A percentile compares a stretch with the other conserved stretches of the same genome.
phyloP scores from a whole-genome alignment of 2,113 vertebrate genomes.

The Haemorhous mexicanus region DNA sequence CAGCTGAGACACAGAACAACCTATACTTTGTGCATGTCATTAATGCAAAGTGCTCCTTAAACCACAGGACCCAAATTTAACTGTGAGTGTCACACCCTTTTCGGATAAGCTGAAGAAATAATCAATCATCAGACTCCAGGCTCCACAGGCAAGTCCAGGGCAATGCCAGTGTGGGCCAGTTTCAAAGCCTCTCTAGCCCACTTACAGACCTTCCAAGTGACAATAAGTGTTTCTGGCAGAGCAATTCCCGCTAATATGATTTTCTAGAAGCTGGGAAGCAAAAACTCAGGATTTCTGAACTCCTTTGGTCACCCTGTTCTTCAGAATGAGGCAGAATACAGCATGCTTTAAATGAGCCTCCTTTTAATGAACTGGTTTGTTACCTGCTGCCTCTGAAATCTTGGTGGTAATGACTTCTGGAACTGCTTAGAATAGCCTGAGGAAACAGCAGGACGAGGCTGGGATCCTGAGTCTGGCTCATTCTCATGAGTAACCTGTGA shows the following conservation, averaged over 20 bases:
- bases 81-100: background rate
- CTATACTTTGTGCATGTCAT: background rate
- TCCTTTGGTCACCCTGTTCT: background rate
- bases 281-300: background rate
- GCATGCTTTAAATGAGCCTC: background rate
- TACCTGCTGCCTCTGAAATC: conserved; percentile 98
- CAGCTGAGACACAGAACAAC: background rate
- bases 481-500: conserved; percentile 73
- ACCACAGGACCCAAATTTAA: background rate
- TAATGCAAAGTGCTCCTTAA: background rate
- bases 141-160: background rate
- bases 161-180: background rate
- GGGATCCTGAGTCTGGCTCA: conserved; percentile 84
- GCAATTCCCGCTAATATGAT: background rate
- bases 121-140: background rate
- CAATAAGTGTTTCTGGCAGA: background rate
- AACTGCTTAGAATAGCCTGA: conserved; percentile 98
- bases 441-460: conserved; percentile 86
- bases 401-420: conserved; percentile 94
- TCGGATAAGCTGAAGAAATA: background rate
- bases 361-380: background rate
- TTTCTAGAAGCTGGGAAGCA: background rate
- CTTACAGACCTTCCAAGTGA: background rate
- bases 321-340: background rate
- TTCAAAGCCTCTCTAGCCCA: background rate